These are phyloP conservation scores for Drosophila nigricruria DNA, from an alignment of 2,888 invertebrate genomes.

Conservation along the genomic window DNA sequence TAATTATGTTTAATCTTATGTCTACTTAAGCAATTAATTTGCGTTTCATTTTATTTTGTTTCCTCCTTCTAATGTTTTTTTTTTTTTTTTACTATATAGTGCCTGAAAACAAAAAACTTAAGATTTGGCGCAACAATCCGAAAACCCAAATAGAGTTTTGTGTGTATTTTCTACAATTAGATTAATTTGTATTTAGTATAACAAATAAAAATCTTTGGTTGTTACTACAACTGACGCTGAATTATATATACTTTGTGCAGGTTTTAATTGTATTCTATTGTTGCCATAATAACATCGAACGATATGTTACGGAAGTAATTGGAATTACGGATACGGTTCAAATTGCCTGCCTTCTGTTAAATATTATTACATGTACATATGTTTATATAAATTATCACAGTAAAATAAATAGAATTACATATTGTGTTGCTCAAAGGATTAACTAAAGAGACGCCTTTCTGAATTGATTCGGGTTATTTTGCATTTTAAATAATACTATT, in stretches of 20 bases:
- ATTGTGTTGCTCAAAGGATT: conserved; percentile 34
- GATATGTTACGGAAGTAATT: conserved; percentile 34
- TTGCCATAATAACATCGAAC: conserved; percentile 11
- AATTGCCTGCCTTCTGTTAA: conserved; percentile 29
- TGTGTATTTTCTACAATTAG: conserved; percentile 31
- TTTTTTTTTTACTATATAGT: conserved; percentile 34
- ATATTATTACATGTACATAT: conserved; percentile 43
- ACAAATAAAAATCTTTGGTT: conserved; percentile 77
- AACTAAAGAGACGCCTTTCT: conserved; percentile 42
- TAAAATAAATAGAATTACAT: conserved; percentile 77
- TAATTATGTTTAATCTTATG: conserved; percentile 37
- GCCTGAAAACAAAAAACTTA: conserved; percentile 61
- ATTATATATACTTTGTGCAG: conserved; percentile 49
- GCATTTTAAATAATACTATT: conserved; percentile 53
- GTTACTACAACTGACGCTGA: conserved; percentile 75
- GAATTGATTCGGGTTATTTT: conserved; percentile 16
- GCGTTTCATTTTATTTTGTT: conserved; percentile 29
- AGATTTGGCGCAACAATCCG: conserved; percentile 69
- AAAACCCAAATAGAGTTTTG: conserved; percentile 47
- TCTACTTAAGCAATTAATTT: conserved; percentile 66
- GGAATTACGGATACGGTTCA: conserved; percentile 18
- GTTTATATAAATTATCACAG: conserved; percentile 79
- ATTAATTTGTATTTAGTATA: conserved; percentile 33
- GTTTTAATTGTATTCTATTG: conserved; percentile 26
- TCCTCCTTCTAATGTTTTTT: conserved; percentile 15